Percentiles rank a stretch among this genome's conserved stretches.
phyloP scores from a whole-genome alignment of 2,888 invertebrate species.

The Phania funesta region DNA sequence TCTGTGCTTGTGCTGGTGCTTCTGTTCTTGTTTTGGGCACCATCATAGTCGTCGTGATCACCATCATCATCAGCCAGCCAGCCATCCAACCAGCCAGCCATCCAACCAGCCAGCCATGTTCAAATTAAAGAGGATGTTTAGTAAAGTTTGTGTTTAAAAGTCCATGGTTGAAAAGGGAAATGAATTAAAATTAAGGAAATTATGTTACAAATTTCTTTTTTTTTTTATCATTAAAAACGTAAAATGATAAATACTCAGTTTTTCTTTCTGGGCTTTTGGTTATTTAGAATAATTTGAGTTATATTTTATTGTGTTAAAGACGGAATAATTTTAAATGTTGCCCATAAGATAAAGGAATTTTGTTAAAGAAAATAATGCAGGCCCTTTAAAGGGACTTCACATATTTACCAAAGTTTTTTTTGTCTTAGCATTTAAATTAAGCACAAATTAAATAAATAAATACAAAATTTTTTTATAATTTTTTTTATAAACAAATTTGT shows the following conservation, averaged over 20 bases:
- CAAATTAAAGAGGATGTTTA: conserved; percentile 57
- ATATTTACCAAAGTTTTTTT: too few species aligned
- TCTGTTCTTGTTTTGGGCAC: conserved; percentile 14
- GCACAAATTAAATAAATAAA: too few species aligned
- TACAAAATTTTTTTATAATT: too few species aligned
- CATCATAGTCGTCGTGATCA: neutral
- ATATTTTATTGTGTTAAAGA: neutral
- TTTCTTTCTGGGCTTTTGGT: neutral
- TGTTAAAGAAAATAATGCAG: too few species aligned
- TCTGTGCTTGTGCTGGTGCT: neutral
- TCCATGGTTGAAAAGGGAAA: conserved; percentile 50
- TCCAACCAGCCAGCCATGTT: conserved; percentile 1
- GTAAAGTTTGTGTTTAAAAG: conserved; percentile 53
- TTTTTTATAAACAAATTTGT: too few species aligned
- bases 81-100: too few species aligned
- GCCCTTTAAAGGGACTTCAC: too few species aligned
- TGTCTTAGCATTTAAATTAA: too few species aligned
- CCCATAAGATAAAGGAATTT: conserved; percentile 42
- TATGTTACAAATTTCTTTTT: conserved; percentile 50
- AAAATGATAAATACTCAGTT: conserved; percentile 39
- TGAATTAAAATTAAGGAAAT: conserved; percentile 67
- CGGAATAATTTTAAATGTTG: conserved; percentile 36
- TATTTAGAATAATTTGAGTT: conserved; percentile 7
- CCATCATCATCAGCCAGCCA: neutral
- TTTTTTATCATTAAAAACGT: neutral